Evolutionary conservation across 2,113 vertebrate species (phyloP).

Genomic region (Phalacrocorax pelagicus): DNA sequence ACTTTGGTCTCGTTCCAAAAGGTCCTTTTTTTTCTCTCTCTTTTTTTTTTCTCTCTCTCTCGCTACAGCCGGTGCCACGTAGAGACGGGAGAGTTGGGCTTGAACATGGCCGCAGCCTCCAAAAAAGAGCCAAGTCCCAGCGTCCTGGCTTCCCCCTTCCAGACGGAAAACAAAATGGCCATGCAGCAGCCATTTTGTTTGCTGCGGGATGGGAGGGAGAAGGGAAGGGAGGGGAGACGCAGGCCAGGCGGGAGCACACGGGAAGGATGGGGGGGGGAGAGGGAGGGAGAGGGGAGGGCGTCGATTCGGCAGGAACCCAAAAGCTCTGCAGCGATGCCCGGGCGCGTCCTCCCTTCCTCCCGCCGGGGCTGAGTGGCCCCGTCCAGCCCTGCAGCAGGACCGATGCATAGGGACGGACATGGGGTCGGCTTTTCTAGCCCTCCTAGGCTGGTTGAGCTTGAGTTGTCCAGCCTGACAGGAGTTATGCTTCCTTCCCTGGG

Average conservation of each 20-base stretch:
- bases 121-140: constrained; percentile 57
- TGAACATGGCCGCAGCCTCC: constrained; percentile 48
- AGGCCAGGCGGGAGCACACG: not conserved
- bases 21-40: constrained; percentile 16
- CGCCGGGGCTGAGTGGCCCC: not conserved
- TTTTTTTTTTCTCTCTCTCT: not conserved
- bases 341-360: constrained; percentile 27
- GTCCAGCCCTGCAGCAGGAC: not conserved
- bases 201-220: constrained; percentile 56
- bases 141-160: constrained; percentile 52
- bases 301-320: constrained; percentile 51
- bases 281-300: not conserved
- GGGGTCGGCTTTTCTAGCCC: not conserved
- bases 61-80: constrained; percentile 60
- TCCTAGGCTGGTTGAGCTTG: accelerated
- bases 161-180: constrained; percentile 62
- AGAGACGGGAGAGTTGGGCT: constrained; percentile 54
- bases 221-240: constrained; percentile 49
- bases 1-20: constrained; percentile 63
- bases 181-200: constrained; percentile 71
- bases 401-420: not conserved
- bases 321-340: not conserved
- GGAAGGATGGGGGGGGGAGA: not conserved
- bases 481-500: not conserved
- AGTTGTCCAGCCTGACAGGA: not conserved